These are phyloP conservation scores for Spondyliosoma cantharus DNA, from an alignment of 2,797 vertebrate genomes.

Conservation along the genomic window DNA sequence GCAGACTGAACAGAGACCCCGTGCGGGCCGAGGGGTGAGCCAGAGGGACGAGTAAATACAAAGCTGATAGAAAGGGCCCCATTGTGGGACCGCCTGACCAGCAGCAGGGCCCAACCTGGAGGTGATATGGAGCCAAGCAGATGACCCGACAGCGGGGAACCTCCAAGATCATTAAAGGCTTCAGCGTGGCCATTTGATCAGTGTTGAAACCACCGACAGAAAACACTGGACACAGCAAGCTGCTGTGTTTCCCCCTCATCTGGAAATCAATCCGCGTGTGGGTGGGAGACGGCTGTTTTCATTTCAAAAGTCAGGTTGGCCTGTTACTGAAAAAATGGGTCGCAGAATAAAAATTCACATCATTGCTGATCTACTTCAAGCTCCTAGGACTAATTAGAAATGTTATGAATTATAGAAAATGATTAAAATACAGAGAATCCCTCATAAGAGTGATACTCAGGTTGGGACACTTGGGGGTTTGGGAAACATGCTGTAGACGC, in stretches of 20 bases:
- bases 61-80: slow-evolving; percentile 75
- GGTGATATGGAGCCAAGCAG: slow-evolving; percentile 76
- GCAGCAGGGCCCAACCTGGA: slow-evolving; percentile 67
- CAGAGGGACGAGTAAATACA: slow-evolving; percentile 81
- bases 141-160: slow-evolving; percentile 72
- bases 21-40: slow-evolving; percentile 76
- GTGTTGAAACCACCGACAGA: slow-evolving; percentile 73
- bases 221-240: slow-evolving; percentile 80
- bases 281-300: slow-evolving; percentile 73
- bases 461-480: not conserved
- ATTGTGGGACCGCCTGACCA: slow-evolving; percentile 70
- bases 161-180: slow-evolving; percentile 76
- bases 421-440: not conserved
- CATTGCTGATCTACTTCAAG: not conserved
- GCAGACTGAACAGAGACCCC: slow-evolving; percentile 82
- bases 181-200: slow-evolving; percentile 80
- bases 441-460: not conserved
- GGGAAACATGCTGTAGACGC: not conserved
- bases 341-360: not conserved
- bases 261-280: slow-evolving; percentile 77
- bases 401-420: not conserved
- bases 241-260: slow-evolving; percentile 69
- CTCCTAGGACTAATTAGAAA: not conserved
- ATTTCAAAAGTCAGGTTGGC: slow-evolving; percentile 76
- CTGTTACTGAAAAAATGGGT: slow-evolving; percentile 51